Conservation (phyloP, 53 echinoderm and acorn worm genomes). For the Hippasteria phrygiana region DNA sequence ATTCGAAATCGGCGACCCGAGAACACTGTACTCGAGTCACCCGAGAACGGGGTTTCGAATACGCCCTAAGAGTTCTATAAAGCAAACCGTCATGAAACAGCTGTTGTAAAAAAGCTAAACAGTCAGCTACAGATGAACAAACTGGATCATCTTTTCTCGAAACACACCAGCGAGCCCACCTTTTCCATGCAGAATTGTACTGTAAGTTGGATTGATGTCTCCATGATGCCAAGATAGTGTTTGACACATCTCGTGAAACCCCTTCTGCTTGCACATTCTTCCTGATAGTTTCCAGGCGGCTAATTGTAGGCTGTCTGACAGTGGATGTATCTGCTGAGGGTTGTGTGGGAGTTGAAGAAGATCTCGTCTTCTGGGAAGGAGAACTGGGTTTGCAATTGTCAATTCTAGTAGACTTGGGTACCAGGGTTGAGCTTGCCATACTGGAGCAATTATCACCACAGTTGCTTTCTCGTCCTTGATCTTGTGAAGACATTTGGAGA, state of each 20-base stretch:
- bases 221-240: constrained; percentile 24
- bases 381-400: neutral
- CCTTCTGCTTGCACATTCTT: neutral
- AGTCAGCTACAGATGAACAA: constrained; percentile 7
- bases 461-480: neutral
- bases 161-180: constrained; percentile 23
- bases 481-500: neutral
- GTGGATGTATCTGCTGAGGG: neutral
- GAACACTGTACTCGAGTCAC: too few relatives aligned
- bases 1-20: too few relatives aligned
- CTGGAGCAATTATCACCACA: constrained; percentile 8
- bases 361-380: neutral
- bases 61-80: neutral
- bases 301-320: constrained; percentile 4
- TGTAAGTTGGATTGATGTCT: neutral
- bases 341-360: constrained; percentile 1
- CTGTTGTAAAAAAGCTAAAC: constrained; percentile 9
- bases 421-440: constrained; percentile 44
- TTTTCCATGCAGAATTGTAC: neutral
- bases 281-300: constrained; percentile 37
- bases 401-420: neutral
- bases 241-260: too few relatives aligned
- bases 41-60: too few relatives aligned
- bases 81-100: neutral
- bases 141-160: constrained; percentile 35